These are phyloP conservation scores for Drosophila acutilabella DNA, from an alignment of 2,888 invertebrate species.

Conservation along the genomic window DNA sequence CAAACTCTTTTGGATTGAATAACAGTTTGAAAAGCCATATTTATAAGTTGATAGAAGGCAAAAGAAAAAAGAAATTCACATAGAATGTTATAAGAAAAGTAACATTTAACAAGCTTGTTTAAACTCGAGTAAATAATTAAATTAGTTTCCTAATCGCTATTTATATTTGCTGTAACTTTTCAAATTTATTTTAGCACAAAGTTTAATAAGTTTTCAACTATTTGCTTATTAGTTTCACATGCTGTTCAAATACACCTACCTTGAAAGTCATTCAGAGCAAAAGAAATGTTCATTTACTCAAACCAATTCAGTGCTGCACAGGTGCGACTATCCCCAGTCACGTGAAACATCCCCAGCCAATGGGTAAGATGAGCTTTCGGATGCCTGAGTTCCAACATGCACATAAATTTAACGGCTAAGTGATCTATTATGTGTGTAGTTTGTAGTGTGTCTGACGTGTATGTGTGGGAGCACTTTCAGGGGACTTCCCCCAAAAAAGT, in stretches of 20 bases:
- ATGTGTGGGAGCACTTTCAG: background rate
- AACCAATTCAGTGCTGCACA: constrained; percentile 13
- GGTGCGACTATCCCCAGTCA: constrained; percentile 39
- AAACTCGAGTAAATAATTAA: too few species aligned
- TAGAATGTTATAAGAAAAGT: too few species aligned
- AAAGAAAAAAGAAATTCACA: too few species aligned
- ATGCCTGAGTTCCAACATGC: constrained; percentile 49
- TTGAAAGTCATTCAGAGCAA: constrained; percentile 19
- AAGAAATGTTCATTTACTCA: constrained; percentile 31
- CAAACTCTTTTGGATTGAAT: background rate
- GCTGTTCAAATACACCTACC: background rate
- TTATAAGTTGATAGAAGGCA: background rate
- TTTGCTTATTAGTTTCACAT: background rate
- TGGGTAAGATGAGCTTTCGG: constrained; percentile 51
- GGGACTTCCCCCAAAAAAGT: constrained; percentile 3
- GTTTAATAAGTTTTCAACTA: background rate
- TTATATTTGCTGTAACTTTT: background rate
- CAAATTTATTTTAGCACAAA: background rate
- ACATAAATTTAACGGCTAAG: constrained; percentile 71
- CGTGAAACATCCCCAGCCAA: constrained; percentile 22
- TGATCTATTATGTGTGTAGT: constrained; percentile 57
- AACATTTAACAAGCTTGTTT: too few species aligned
- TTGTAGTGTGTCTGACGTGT: constrained; percentile 17
- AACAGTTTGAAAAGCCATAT: background rate
- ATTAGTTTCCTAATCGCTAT: too few species aligned